Conservation (phyloP, 2,113 vertebrate genomes). For the Spheniscus mendiculus region DNA sequence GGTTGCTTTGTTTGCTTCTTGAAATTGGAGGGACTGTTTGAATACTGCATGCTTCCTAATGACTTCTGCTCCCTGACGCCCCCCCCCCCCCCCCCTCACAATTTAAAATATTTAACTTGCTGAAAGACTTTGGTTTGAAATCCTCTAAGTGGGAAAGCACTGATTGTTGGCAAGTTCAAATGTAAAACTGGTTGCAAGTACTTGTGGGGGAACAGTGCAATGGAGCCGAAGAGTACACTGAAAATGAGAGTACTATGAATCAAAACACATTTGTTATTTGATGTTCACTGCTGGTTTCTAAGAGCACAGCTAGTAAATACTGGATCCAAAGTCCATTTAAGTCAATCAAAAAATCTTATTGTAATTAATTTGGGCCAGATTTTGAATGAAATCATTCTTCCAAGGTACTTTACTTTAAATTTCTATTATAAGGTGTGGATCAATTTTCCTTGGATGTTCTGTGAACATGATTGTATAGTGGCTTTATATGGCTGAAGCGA, state of each 20-base stretch:
- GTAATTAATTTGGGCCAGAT: background rate
- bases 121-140: background rate
- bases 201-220: background rate
- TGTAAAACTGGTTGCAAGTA: constrained; percentile 12
- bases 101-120: constrained; percentile 17
- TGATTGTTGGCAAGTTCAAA: background rate
- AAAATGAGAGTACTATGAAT: background rate
- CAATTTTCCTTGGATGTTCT: background rate
- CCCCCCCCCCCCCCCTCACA: background rate
- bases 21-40: background rate
- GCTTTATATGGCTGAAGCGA: background rate
- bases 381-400: background rate
- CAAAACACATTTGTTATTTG: background rate
- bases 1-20: background rate
- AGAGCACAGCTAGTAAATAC: background rate
- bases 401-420: background rate
- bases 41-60: background rate
- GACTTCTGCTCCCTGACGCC: background rate
- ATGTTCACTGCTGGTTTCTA: background rate
- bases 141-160: background rate
- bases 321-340: background rate
- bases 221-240: background rate
- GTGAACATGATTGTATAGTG: background rate
- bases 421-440: background rate
- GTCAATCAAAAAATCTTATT: background rate